These are phyloP conservation scores for Sminthurides aquaticus DNA, from an alignment of 2,888 invertebrate genomes.

Conservation along the genomic window DNA sequence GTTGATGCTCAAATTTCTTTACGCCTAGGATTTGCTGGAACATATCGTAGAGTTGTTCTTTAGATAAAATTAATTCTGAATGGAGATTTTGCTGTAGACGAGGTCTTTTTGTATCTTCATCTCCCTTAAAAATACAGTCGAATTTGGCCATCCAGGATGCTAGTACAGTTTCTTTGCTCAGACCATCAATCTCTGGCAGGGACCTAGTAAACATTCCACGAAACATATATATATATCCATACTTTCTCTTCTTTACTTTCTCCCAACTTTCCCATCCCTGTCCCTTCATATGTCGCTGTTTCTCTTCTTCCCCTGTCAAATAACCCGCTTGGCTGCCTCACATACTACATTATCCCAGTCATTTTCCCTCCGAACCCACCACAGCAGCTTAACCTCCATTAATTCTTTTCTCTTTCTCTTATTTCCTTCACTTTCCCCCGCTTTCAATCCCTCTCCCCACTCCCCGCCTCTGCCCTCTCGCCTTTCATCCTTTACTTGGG, in stretches of 20 bases:
- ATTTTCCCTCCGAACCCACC: neutral
- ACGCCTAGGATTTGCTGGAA: slow-evolving; percentile 97
- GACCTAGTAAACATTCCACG: slow-evolving; percentile 55
- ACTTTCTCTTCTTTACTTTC: neutral
- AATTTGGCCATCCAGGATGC: slow-evolving; percentile 99
- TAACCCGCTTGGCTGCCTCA: neutral
- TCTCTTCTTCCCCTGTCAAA: neutral
- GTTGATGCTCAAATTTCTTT: slow-evolving; percentile 99
- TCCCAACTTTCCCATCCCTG: neutral
- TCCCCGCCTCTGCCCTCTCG: too few species aligned
- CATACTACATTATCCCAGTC: neutral
- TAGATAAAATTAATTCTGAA: slow-evolving; percentile 89
- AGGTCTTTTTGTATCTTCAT: slow-evolving; percentile 75
- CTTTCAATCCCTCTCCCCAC: neutral
- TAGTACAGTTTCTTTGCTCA: slow-evolving; percentile 97
- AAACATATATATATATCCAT: neutral
- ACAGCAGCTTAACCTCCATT: neutral
- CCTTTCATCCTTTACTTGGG: too few species aligned
- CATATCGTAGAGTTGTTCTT: slow-evolving; percentile 99
- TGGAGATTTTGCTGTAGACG: slow-evolving; percentile 83
- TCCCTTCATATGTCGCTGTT: neutral
- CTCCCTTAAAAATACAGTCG: slow-evolving; percentile 94
- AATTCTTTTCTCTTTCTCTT: neutral
- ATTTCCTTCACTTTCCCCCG: too few species aligned
- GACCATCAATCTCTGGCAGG: slow-evolving; percentile 96